Conservation (phyloP, 2,113 vertebrate species). For the Trematocara marginatum region DNA sequence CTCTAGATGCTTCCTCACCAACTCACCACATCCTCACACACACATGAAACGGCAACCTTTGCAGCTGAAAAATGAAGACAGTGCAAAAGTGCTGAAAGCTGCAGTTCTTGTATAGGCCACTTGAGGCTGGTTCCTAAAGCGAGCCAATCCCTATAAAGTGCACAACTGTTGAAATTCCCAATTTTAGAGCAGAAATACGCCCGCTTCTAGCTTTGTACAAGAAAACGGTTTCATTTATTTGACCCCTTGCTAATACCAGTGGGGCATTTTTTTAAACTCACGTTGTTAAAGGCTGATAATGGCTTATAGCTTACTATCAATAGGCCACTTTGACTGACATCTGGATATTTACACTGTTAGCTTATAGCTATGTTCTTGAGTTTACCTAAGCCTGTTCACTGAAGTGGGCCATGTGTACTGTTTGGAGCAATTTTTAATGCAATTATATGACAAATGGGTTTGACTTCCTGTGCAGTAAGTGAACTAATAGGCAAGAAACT, state of each 20-base stretch:
- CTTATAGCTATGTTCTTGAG: background rate
- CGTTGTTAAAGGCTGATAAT: background rate
- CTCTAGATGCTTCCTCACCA: background rate
- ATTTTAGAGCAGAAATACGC: background rate
- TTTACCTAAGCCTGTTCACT: background rate
- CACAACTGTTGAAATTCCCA: background rate
- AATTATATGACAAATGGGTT: background rate
- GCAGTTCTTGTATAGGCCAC: background rate
- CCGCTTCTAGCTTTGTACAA: accelerated
- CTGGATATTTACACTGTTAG: background rate
- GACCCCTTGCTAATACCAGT: background rate
- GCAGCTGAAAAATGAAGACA: background rate
- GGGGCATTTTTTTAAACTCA: background rate
- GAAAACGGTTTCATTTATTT: background rate
- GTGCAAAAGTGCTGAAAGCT: background rate
- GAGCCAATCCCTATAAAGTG: background rate
- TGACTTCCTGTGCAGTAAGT: background rate
- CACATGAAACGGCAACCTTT: background rate
- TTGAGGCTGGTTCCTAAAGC: background rate
- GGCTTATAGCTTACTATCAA: background rate
- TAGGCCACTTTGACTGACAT: background rate
- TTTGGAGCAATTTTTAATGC: background rate
- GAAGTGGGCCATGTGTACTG: background rate
- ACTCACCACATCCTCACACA: background rate
- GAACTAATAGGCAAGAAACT: background rate